Base-by-base conservation (phyloP, 2,888 invertebrate species). In the Heliconius cydno region DNA sequence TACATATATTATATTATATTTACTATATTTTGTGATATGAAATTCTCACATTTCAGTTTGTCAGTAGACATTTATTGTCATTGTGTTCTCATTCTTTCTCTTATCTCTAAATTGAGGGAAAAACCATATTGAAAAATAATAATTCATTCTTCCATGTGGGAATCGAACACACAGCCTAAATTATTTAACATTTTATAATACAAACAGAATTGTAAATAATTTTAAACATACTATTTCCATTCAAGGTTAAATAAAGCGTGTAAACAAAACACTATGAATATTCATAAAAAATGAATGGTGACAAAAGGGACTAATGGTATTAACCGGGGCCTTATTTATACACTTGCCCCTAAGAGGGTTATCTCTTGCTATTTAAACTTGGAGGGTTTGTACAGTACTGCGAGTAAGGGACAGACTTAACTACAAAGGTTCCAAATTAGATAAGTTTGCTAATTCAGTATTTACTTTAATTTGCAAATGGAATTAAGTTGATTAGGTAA, bases 331-430 rank as follows among this genome's bases (percentile, higher is more conserved):
- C 65, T 65, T 80, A 76, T 74, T 80, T 77, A 74, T 65, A 65
- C 46, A 65, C 68, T 66, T 74, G 74, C 68, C 77, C 72, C 60
- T 68, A 38, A 73, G 38, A 74, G 73, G 67, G 60, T 78, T 81
- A 76, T 78, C 78, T 78, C 68, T 41, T 72, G 79, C 71, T 77
- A 79, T 81, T 79, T 77, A 79, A 81, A 80, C 73, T 81, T 81
- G 63, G 76, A 73, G 57, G 46, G 60, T 25, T 52, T 60, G 19
- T 65, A 25, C 65, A 68, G 74, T 52, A 60, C 57, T 66, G 68
- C 73, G 28, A 71, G 30, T 65, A 65, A 76, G 63, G 73, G 77
- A 70, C 74, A 73, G 72, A 63, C 70, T 80, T 73, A 60, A 77
- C 65, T 77, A 57, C 41, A 60, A 76, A 78, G 73, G 52, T 57